Base-by-base conservation (phyloP, 2,113 vertebrate species). In the Nibea coibor region DNA sequence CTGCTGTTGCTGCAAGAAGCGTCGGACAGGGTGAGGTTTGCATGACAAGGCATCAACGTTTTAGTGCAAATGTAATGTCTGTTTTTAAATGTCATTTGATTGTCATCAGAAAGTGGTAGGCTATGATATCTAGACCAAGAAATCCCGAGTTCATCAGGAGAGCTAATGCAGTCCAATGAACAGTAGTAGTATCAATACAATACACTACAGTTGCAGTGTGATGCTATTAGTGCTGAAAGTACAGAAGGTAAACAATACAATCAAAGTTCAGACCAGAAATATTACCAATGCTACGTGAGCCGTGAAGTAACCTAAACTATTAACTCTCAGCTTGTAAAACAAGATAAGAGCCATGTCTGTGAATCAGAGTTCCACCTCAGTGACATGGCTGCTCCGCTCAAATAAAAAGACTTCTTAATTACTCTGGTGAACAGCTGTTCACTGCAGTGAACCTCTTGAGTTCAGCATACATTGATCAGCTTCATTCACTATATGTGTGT, bases 1-100 rank as follows among this genome's bases (percentile, higher is more conserved):
- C 88, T 97, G 96, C 73, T 97, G 95, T 69, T 95, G 92, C 84
- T 94, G 95, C 92, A 94, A 84, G 76, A 94, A 53, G 19, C 76
- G 81, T 43, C 85, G 72, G 2, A 81, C 88, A 78, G 51, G 95
- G 96, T 96, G 94, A 95, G 50, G 5, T 42, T 35, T 6, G 6
- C 14, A 9, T 11, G 11, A 28, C 48, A 10, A 39, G 26, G 3
- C 42, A 1, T 0, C 20, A 26, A 5, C 12, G 2, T 39, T 35
- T 56, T 0, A 39, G 9, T 64, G 3, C 6, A 42, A 10, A 9
- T 5, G 10, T 35, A n/a, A 4, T 0, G 0, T 42, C 4, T 11
- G 3, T 17, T 39, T 39, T 22, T 15, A 8, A 35, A 6, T 8
- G 35, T 35, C 7, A 8, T 35, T 8, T 35, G 35, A 35, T 35